Evolutionary conservation across 1,140 invertebrate genomes (phyloP), one percentile per base, ranked within the genome.

Genomic region (Physella acuta): DNA sequence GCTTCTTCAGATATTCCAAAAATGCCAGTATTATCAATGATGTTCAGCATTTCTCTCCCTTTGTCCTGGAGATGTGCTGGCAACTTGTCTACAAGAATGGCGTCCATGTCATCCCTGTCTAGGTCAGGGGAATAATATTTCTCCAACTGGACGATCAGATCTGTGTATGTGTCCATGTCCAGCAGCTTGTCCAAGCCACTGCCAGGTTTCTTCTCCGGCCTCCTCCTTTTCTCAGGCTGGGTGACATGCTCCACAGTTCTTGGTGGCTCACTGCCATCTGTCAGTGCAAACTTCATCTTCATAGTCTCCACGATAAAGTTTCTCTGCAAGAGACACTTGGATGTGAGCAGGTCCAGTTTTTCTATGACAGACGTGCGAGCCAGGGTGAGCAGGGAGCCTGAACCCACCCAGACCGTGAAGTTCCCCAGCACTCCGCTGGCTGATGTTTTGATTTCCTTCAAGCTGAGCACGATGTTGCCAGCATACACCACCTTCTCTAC

Each of bases 361-460:
- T 61, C 59, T 24, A 61, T 61, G 11, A 61, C 24, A 61, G 59
- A 61, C 28, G 59, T 61, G 1, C 59, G 33, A 8, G 59, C 59
- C 4, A 61, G 2, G 33, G 59, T 61, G 17, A 61, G 59, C 59
- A 61, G 36, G 5, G 59, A 61, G 24, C 59, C 59, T 4, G 59
- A 61, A 1, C 31, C 59, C 28, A 61, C 59, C 59, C 59, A 61
- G 34, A 61, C 59, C n/a, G 33, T 61, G 36, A 61, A 61, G 26
- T 61, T 61, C 1, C 30, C 36, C 4, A 61, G 30, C 20, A 61
- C 59, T 26, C 24, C 36, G 24, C 59, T 61, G 5, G 59, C 59
- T 24, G 16, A 5, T 17, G 1, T 61, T n/a, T 61, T 39, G 34
- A 61, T 2, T 2, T 36, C 36, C 39, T 44, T 44, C 39, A 44